Base-by-base conservation (phyloP, 2,888 invertebrate genomes). In the Pollenia amentaria region DNA sequence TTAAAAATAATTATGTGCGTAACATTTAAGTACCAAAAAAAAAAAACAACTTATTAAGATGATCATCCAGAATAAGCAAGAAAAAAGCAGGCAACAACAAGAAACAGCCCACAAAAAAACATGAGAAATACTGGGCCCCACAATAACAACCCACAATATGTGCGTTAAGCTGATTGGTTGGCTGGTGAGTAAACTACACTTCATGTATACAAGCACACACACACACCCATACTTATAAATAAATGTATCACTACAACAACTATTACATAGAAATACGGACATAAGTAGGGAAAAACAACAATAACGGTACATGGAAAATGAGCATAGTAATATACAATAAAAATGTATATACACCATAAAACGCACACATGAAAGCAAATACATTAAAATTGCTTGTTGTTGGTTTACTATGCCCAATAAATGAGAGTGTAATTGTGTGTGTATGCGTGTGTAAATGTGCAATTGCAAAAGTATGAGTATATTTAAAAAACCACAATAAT, bases 101-200 rank as follows among this genome's bases (percentile, higher is more conserved):
- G 11, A 60, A 48, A 55, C 44, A 65, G 57, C 73, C 87, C 76
- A 77, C 80, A 84, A 72, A 84, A 57, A 46, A 44, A 48, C 51
- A 29, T 21, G 11, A 12, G 29, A 2, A 53, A 65, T 38, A 44
- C 42, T 62, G 65, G 76, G 29, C 55, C 77, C 83, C 46, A 75
- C 64, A 84, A 80, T 51, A 77, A 81, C 86, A 78, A 81, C 87
- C 87, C 88, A 87, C 86, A 87, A 87, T 77, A 88, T 89, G 84
- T 92, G 92, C 92, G 90, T 91, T 89, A 87, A 90, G 91, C 91
- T 91, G 92, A 92, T 92, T 92, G 92, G 92, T 91, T 92, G 90
- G 88, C 73, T 83, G 88, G 84, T 87, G 87, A 83, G 91, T 89
- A 67, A 82, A 85, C 87, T 84, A 75, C 82, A 64, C 55, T 65